A percentile compares a stretch with the other conserved stretches of the same genome.
phyloP scores from a whole-genome alignment of 2,797 vertebrate species.

The Salarias fasciatus region DNA sequence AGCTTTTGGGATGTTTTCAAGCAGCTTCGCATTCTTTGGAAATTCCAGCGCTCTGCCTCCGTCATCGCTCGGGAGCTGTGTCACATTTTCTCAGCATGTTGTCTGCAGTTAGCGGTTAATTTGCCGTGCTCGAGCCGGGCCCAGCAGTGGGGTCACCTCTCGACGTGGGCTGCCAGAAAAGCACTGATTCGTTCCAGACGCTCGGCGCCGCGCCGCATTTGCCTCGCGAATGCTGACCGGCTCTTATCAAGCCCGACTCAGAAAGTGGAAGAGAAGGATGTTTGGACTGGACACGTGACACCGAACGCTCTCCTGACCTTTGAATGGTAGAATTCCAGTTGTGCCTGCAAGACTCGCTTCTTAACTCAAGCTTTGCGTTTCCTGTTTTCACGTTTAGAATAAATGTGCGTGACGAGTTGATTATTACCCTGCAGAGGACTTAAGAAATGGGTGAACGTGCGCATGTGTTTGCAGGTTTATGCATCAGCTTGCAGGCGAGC shows the following conservation, averaged over 20 bases:
- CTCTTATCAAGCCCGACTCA: constrained; percentile 40
- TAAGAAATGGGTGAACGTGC: not conserved
- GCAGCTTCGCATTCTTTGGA: constrained; percentile 42
- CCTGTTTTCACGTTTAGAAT: too few species aligned
- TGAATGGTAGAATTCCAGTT: constrained; percentile 13
- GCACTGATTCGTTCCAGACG: constrained; percentile 37
- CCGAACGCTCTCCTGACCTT: constrained; percentile 53
- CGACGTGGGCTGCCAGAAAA: constrained; percentile 41
- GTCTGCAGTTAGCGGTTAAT: constrained; percentile 29
- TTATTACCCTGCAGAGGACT: not conserved
- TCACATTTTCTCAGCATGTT: constrained; percentile 50
- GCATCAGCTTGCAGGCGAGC: constrained; percentile 16
- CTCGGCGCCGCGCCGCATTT: constrained; percentile 9
- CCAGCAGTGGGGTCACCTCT: constrained; percentile 37
- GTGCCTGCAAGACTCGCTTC: constrained; percentile 1
- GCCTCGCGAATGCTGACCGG: constrained; percentile 17
- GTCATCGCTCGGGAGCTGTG: constrained; percentile 21
- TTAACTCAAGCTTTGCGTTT: too few species aligned
- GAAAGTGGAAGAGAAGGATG: constrained; percentile 20
- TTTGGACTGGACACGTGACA: constrained; percentile 26
- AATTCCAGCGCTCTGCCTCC: constrained; percentile 34
- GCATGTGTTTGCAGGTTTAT: constrained; percentile 19
- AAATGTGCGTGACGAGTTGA: too few species aligned
- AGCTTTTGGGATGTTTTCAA: constrained; percentile 39
- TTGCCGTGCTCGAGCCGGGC: constrained; percentile 31